Conservation (phyloP, 2,888 invertebrate genomes). For the Stratiomys singularior region DNA sequence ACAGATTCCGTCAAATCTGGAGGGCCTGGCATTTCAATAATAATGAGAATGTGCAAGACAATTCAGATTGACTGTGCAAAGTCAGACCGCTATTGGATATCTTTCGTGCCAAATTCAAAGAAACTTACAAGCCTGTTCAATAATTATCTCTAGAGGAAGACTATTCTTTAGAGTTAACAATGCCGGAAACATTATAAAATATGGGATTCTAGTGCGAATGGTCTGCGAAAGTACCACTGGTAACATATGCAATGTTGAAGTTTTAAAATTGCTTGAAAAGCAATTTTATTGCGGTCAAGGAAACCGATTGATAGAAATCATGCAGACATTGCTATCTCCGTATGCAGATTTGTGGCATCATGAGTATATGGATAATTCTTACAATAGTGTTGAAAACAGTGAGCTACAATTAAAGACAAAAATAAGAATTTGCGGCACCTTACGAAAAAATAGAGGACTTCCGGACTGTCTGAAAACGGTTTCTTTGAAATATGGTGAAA, state of each 20-base stretch:
- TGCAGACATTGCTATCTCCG: too few species aligned
- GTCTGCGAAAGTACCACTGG: background rate
- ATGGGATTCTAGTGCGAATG: too few species aligned
- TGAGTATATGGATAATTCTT: too few species aligned
- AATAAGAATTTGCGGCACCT: conserved; percentile 5
- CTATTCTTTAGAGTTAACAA: conserved; percentile 42
- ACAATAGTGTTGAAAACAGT: conserved; percentile 18
- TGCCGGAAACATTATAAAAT: conserved; percentile 35
- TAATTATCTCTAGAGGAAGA: conserved; percentile 23
- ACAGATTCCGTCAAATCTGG: too few species aligned
- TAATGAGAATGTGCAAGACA: conserved; percentile 16
- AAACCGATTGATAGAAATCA: too few species aligned
- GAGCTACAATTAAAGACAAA: conserved; percentile 1
- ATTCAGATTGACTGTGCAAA: conserved; percentile 25
- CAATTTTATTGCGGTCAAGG: background rate
- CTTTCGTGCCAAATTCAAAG: too few species aligned
- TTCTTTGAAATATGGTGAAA: too few species aligned
- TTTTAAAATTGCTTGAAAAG: conserved; percentile 39
- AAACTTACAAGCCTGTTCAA: too few species aligned
- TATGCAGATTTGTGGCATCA: too few species aligned
- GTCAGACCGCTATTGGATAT: too few species aligned
- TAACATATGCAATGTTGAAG: conserved; percentile 31
- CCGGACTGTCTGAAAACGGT: too few species aligned
- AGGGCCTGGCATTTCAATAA: too few species aligned
- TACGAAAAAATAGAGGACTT: conserved; percentile 27